These are phyloP conservation scores for Drosophila tripunctata DNA, from an alignment of 2,888 invertebrate species.

Conservation along the genomic window DNA sequence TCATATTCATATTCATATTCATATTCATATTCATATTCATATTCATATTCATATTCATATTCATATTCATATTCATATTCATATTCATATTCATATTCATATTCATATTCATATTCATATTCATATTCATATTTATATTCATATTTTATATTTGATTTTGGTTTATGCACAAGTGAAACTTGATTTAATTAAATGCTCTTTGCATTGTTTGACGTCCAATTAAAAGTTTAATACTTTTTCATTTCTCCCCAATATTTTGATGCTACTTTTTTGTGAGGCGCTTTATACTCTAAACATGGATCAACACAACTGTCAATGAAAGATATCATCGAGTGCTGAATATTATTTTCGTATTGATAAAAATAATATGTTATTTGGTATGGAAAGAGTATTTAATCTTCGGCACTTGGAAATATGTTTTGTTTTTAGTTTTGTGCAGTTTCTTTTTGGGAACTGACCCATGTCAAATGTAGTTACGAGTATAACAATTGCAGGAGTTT, in stretches of 20 bases:
- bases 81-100: background rate
- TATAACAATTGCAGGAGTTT: constrained; percentile 3
- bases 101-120: background rate
- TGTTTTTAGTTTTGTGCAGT: constrained; percentile 3
- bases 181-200: constrained; percentile 56
- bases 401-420: background rate
- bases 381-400: background rate
- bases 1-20: too few relatives aligned
- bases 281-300: background rate
- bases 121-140: background rate
- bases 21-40: too few relatives aligned
- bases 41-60: background rate
- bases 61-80: background rate
- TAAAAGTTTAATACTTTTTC: constrained; percentile 22
- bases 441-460: constrained; percentile 1
- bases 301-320: too few relatives aligned
- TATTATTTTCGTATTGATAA: too few relatives aligned
- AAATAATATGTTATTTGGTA: too few relatives aligned
- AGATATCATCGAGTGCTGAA: too few relatives aligned
- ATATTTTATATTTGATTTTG: constrained; percentile 28
- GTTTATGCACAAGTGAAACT: constrained; percentile 47
- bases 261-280: background rate
- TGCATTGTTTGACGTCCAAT: constrained; percentile 46
- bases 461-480: background rate
- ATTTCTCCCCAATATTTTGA: background rate